These are phyloP conservation scores for Salminus brasiliensis DNA, from an alignment of 2,113 vertebrate genomes.

Conservation along the genomic window DNA sequence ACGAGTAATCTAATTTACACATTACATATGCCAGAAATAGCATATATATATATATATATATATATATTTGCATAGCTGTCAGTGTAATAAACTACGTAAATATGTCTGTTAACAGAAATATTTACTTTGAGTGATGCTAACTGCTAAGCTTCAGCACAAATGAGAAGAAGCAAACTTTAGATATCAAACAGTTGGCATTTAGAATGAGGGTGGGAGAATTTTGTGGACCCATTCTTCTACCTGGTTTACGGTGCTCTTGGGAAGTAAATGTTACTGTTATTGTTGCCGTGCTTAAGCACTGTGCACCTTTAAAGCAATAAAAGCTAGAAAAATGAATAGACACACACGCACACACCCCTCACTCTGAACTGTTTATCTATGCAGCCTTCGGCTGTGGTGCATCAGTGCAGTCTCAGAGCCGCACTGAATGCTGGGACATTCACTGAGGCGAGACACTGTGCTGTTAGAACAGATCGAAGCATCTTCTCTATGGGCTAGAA, in stretches of 20 bases:
- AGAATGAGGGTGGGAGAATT: no score
- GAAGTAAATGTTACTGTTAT: not conserved
- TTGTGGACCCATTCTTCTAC: not conserved
- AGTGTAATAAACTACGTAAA: no score
- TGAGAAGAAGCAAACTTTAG: no score
- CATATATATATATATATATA: no score
- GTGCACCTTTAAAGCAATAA: not conserved
- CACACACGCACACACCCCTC: not conserved
- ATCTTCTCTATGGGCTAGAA: constrained; percentile 46
- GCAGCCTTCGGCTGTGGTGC: not conserved
- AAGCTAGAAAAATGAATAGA: not conserved
- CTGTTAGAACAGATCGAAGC: constrained; percentile 52
- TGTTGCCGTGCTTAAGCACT: no score
- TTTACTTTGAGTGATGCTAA: no score
- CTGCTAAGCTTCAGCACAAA: no score
- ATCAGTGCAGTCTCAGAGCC: not conserved
- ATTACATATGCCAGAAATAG: no score
- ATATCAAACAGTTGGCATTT: no score
- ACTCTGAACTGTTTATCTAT: not conserved
- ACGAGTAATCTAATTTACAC: no score
- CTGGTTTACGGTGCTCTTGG: not conserved
- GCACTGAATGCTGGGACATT: constrained; percentile 38
- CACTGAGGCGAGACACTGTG: constrained; percentile 49
- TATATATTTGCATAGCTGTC: no score
- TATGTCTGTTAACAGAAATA: no score